Evolutionary conservation across 2,888 invertebrate genomes (phyloP).

Genomic region (Agrotis clavis): DNA sequence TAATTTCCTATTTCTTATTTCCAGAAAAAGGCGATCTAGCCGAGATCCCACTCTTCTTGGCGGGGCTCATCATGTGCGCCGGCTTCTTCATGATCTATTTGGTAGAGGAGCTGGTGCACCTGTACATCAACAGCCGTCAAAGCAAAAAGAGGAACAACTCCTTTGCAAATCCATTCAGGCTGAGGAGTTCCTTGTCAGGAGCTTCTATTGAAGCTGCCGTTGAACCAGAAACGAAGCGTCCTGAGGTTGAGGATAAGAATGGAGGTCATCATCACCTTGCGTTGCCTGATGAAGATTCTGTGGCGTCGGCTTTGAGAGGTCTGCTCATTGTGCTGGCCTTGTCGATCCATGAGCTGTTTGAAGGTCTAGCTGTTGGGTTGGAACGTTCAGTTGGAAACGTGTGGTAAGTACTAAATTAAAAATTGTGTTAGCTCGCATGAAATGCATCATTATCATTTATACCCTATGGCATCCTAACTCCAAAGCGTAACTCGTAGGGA

Average conservation of each 20-base stretch:
- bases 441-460: too few species aligned
- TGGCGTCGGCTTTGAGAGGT: constrained; percentile 92
- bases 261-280: constrained; percentile 80
- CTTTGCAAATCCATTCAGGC: constrained; percentile 81
- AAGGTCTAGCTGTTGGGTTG: constrained; percentile 95
- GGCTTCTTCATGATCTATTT: constrained; percentile 95
- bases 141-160: constrained; percentile 78
- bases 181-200: constrained; percentile 67
- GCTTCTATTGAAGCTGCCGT: constrained; percentile 18
- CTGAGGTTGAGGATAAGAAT: constrained; percentile 66
- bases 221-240: constrained; percentile 61
- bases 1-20: constrained; percentile 7
- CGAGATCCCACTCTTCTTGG: constrained; percentile 92
- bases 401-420: constrained; percentile 76
- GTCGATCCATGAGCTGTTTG: constrained; percentile 95
- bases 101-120: constrained; percentile 95
- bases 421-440: too few species aligned
- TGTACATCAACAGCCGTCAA: constrained; percentile 91
- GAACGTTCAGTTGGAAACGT: constrained; percentile 91
- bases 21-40: constrained; percentile 87
- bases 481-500: too few species aligned
- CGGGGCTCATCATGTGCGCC: constrained; percentile 94
- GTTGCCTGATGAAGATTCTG: constrained; percentile 76
- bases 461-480: too few species aligned
- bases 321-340: constrained; percentile 95